Conservation (phyloP, 2,113 vertebrate genomes). For the Kobus ellipsiprymnus region DNA sequence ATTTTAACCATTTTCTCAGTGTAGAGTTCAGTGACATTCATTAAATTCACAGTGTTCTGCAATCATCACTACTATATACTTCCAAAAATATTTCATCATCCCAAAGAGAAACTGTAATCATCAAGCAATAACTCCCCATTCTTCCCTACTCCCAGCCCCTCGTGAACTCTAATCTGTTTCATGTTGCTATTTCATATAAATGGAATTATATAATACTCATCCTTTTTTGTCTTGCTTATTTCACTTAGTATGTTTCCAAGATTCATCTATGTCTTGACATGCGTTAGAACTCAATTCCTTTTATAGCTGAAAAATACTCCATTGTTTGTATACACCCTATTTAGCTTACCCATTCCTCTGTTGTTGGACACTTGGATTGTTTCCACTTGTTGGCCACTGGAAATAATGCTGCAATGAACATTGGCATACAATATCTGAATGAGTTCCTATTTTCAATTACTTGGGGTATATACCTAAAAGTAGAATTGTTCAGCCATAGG, state of each 20-base stretch:
- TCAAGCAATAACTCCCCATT: background rate
- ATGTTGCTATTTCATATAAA: background rate
- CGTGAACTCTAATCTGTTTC: background rate
- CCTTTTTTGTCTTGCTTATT: background rate
- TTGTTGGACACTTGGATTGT: background rate
- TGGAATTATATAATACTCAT: background rate
- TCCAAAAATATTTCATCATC: background rate
- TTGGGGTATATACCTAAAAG: background rate
- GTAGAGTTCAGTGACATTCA: background rate
- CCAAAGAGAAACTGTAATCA: background rate
- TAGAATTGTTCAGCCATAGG: background rate
- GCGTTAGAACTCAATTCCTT: background rate
- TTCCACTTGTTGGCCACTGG: background rate
- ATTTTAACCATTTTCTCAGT: background rate
- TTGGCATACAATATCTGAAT: background rate
- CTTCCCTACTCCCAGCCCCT: background rate
- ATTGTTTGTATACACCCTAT: background rate
- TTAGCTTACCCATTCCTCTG: background rate
- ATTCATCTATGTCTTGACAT: background rate
- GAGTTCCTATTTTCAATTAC: background rate
- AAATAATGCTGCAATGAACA: background rate
- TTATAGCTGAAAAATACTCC: background rate
- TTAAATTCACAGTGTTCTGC: background rate
- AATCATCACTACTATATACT: background rate
- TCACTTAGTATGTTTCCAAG: background rate